A percentile compares a stretch with the other conserved stretches of the same genome.
Evolutionary conservation across 2,797 vertebrate genomes (phyloP).

Genomic region (Smutsia temminckii): DNA sequence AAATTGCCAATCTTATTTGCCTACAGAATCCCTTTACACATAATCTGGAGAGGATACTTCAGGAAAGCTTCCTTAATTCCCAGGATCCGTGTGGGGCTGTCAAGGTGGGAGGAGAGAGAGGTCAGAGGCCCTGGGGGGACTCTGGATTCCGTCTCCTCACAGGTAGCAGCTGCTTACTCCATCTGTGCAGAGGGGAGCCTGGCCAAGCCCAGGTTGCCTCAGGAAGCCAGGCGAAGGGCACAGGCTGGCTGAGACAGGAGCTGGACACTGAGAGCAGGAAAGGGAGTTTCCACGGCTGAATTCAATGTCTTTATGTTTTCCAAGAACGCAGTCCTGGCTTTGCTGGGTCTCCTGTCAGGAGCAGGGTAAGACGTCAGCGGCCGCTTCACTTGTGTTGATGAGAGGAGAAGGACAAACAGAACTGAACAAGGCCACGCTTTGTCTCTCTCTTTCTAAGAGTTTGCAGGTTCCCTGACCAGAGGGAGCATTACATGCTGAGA

Average conservation of each 20-base stretch:
- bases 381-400: background rate
- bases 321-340: background rate
- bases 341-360: background rate
- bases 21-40: background rate
- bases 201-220: background rate
- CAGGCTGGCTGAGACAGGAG: background rate
- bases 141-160: background rate
- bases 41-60: background rate
- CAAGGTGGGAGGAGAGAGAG: background rate
- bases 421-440: background rate
- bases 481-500: background rate
- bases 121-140: background rate
- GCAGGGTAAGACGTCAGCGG: background rate
- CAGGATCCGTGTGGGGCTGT: background rate
- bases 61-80: background rate
- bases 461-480: background rate
- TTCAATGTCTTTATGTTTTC: background rate
- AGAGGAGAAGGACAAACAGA: background rate
- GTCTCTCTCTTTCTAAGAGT: background rate
- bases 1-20: background rate
- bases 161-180: conserved; percentile 26
- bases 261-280: background rate
- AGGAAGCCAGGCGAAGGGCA: background rate
- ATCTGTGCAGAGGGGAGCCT: background rate
- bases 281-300: background rate